Conservation (phyloP, 2,888 invertebrate genomes). For the Sminthurinus aureus region DNA sequence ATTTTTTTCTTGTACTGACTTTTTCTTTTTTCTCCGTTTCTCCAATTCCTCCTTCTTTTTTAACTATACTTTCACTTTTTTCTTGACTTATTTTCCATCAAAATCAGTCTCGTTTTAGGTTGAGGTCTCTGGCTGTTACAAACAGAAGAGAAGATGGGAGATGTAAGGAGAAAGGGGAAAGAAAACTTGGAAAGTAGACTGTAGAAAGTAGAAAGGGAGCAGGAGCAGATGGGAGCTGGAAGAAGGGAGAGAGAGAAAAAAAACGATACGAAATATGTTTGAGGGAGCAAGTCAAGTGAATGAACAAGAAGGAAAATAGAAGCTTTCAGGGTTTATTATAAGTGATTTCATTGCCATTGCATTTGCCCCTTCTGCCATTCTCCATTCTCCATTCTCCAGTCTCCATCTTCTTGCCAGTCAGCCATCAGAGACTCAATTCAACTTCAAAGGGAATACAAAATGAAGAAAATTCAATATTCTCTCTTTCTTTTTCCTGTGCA, state of each 20-base stretch:
- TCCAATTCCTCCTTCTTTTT: too few species aligned
- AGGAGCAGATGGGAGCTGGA: not conserved
- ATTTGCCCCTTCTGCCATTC: not conserved
- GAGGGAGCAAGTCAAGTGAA: not conserved
- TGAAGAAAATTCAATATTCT: conserved; percentile 17
- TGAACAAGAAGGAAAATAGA: not conserved
- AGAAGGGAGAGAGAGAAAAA: not conserved
- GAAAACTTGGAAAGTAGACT: not conserved
- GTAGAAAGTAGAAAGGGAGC: not conserved
- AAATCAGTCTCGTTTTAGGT: too few species aligned
- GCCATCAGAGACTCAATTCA: not conserved
- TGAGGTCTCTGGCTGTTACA: not conserved
- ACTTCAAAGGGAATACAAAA: conserved; percentile 9
- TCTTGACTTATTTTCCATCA: not conserved
- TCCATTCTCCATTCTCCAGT: not conserved
- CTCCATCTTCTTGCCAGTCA: not conserved
- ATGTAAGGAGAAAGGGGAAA: not conserved
- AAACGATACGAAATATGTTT: not conserved
- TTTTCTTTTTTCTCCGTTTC: not conserved
- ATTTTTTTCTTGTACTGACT: not conserved
- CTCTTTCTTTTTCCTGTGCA: not conserved
- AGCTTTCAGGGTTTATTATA: not conserved
- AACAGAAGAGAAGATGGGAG: too few species aligned
- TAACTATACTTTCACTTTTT: not conserved
- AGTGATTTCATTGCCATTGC: not conserved